Evolutionary conservation across 2,113 vertebrate genomes (phyloP).

Genomic region (Numida meleagris): DNA sequence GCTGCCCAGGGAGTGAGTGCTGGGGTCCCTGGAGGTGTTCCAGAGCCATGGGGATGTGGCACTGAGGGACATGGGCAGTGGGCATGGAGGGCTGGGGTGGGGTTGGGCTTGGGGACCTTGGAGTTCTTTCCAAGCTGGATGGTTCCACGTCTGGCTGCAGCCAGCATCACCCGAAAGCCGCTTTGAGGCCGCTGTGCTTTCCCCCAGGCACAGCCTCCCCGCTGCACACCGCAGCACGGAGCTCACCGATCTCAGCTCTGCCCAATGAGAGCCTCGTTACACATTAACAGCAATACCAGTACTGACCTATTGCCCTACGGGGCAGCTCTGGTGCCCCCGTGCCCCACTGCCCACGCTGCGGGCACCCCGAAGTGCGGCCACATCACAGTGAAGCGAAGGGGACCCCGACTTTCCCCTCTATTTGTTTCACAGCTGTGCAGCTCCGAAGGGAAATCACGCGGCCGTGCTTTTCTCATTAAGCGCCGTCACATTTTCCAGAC

Average conservation of each 20-base stretch:
- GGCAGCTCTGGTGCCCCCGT: too few relatives aligned
- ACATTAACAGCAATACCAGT: background rate
- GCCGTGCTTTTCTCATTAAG: conserved; percentile 39
- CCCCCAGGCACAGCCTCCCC: too few relatives aligned
- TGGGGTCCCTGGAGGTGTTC: too few relatives aligned
- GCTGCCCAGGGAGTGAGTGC: too few relatives aligned
- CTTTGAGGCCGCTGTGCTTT: accelerated
- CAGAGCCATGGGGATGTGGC: too few relatives aligned
- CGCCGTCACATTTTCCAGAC: conserved; percentile 15
- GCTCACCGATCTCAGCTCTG: background rate
- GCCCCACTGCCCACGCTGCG: too few relatives aligned
- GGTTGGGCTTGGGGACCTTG: too few relatives aligned
- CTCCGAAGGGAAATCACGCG: background rate
- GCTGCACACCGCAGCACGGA: too few relatives aligned
- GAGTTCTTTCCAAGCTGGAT: too few relatives aligned
- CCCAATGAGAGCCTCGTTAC: background rate
- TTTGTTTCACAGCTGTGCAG: background rate
- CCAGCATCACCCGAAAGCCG: accelerated
- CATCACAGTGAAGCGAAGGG: background rate
- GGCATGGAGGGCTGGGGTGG: too few relatives aligned
- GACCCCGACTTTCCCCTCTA: background rate
- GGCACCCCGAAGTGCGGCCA: accelerated
- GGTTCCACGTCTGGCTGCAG: background rate
- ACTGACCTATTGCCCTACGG: background rate
- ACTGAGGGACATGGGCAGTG: too few relatives aligned